These are phyloP conservation scores for Choloepus didactylus DNA, from an alignment of 2,797 vertebrate genomes.

Conservation along the genomic window DNA sequence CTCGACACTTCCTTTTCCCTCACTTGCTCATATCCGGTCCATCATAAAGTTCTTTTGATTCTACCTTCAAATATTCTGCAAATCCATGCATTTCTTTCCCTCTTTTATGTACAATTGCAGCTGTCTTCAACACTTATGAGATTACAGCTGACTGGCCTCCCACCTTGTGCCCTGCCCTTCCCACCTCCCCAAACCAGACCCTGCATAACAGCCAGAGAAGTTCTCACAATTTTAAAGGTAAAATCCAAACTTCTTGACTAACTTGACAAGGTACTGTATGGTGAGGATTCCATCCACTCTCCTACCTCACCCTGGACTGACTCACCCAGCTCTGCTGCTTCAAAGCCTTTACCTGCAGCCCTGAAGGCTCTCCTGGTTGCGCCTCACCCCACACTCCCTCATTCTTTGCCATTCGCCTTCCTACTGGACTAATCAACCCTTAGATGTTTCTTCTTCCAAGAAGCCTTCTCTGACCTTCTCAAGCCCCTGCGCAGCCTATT, in stretches of 20 bases:
- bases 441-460: neutral
- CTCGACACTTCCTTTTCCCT: fast-evolving
- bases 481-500: fast-evolving
- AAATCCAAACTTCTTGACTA: neutral
- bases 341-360: neutral
- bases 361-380: neutral
- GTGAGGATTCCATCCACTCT: fast-evolving
- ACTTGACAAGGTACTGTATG: no score
- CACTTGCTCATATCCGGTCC: fast-evolving
- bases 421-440: neutral
- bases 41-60: neutral
- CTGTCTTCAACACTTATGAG: fast-evolving
- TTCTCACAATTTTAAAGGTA: neutral
- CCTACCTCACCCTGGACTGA: neutral
- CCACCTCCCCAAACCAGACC: neutral
- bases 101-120: neutral
- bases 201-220: neutral
- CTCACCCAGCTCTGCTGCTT: neutral
- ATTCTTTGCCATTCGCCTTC: neutral
- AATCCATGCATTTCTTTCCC: neutral
- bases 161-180: neutral
- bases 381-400: fast-evolving
- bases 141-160: neutral
- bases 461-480: neutral
- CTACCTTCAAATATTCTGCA: neutral